These are phyloP conservation scores for Antedon mediterranea DNA, from an alignment of 53 echinoderm and acorn worm species.

Conservation along the genomic window DNA sequence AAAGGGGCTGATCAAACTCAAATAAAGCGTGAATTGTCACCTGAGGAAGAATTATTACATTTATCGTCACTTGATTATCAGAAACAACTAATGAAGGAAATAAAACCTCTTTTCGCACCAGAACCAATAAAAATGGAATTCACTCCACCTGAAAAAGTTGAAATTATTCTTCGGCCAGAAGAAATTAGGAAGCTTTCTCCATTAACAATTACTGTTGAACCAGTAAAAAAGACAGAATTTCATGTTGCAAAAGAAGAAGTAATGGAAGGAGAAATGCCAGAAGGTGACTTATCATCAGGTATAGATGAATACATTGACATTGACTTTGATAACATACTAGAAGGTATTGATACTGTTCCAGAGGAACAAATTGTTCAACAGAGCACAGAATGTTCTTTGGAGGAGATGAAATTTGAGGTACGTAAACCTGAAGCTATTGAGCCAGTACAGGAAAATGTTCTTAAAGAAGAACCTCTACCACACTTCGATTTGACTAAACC, in stretches of 20 bases:
- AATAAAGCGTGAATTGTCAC: background rate
- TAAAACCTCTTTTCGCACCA: constrained; percentile 4
- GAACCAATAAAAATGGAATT: background rate
- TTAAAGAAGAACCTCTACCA: background rate
- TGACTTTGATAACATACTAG: background rate
- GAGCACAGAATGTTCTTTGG: background rate
- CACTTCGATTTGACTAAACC: background rate
- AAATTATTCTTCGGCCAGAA: constrained; percentile 4
- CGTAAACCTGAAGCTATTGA: background rate
- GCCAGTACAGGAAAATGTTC: background rate
- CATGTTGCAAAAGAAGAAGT: background rate
- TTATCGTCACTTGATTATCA: constrained; percentile 5
- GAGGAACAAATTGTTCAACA: background rate
- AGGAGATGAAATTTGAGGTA: background rate
- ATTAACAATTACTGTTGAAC: constrained; percentile 4
- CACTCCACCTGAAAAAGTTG: constrained; percentile 12
- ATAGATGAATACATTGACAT: background rate
- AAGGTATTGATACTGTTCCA: background rate
- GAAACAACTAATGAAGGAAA: constrained; percentile 9
- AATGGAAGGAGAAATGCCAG: constrained; percentile 7
- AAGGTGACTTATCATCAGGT: background rate
- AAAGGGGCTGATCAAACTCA: background rate
- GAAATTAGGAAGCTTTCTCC: constrained; percentile 9
- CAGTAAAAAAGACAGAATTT: background rate
- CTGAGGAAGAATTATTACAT: constrained; percentile 10